Evolutionary conservation across 2,797 vertebrate genomes (phyloP).

Genomic region (Hafferia zeledoni): DNA sequence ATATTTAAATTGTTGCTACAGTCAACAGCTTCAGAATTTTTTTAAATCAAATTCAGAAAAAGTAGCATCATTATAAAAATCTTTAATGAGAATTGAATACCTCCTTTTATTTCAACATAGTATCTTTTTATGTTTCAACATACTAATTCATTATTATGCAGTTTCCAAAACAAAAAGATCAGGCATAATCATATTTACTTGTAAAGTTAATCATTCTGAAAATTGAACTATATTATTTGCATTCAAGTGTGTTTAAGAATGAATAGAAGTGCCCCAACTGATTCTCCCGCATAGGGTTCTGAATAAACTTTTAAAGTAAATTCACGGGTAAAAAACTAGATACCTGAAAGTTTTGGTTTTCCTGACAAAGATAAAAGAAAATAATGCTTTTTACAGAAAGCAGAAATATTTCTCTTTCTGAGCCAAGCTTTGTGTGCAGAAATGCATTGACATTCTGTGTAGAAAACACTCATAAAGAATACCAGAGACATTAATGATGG

Average conservation of each 20-base stretch:
- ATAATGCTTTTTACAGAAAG: neutral
- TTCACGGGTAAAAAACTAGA: neutral
- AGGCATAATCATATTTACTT: neutral
- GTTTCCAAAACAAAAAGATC: neutral
- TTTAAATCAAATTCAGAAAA: neutral
- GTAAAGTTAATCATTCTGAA: neutral
- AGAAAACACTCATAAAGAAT: neutral
- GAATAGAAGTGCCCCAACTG: neutral
- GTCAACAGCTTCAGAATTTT: neutral
- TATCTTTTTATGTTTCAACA: neutral
- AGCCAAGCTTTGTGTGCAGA: neutral
- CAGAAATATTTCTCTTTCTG: neutral
- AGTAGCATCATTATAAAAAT: neutral
- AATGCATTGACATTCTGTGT: neutral
- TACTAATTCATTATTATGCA: neutral
- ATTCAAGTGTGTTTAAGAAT: neutral
- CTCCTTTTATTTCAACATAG: neutral
- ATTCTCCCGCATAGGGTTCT: neutral
- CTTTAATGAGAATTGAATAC: neutral
- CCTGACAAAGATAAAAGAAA: neutral
- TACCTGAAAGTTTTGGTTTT: neutral
- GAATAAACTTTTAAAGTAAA: neutral
- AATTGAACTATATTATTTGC: neutral
- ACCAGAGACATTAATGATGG: neutral
- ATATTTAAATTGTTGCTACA: neutral